A percentile compares a stretch with the other conserved stretches of the same genome.
Conservation (phyloP, 1,140 invertebrate species). For the Helicoverpa zea region DNA sequence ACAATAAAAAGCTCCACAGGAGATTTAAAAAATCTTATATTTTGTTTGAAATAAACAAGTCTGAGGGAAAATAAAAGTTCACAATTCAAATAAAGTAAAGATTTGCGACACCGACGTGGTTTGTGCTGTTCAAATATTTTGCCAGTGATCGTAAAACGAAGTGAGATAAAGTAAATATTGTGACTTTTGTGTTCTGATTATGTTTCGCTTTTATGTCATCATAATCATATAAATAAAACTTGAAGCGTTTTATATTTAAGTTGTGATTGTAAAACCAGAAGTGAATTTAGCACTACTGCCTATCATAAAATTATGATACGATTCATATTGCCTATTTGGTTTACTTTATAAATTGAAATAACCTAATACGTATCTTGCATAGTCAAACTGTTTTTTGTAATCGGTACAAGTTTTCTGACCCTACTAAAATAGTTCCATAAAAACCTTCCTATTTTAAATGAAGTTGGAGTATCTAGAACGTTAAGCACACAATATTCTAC, state of each 20-base stretch:
- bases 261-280: neutral
- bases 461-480: no score
- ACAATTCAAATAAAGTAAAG: constrained; percentile 41
- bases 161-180: constrained; percentile 46
- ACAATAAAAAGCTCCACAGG: neutral
- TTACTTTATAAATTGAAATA: no score
- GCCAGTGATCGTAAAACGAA: constrained; percentile 53
- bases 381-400: no score
- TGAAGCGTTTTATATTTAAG: neutral
- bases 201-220: constrained; percentile 39
- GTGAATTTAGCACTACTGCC: neutral
- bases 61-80: constrained; percentile 34
- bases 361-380: no score
- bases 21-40: constrained; percentile 17
- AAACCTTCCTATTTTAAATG: no score
- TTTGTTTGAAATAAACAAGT: constrained; percentile 34
- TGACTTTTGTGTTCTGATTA: constrained; percentile 49
- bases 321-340: no score
- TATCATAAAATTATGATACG: no score
- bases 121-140: constrained; percentile 51
- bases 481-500: no score
- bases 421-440: no score
- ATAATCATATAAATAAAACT: constrained; percentile 43
- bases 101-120: constrained; percentile 36
- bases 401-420: no score